phyloP scores from a whole-genome alignment of 2,888 invertebrate species.

The Eubasilissa splendida region DNA sequence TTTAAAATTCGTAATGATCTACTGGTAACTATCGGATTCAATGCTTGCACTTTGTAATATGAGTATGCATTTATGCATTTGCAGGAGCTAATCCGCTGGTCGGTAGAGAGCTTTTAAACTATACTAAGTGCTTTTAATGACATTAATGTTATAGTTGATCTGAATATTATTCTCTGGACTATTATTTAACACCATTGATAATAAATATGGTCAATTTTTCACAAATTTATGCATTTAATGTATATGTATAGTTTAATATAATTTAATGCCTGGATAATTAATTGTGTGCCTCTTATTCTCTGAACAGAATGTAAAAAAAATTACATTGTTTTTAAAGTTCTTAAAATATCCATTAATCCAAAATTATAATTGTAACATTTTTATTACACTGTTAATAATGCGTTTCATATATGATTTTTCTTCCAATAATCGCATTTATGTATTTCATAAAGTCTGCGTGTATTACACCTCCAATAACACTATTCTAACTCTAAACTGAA shows the following conservation, averaged over 20 bases:
- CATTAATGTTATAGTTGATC: neutral
- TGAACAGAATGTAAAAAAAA: slow-evolving; percentile 1
- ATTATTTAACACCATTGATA: slow-evolving; percentile 14
- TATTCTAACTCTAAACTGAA: too few species aligned
- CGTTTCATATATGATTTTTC: too few species aligned
- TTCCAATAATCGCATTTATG: neutral
- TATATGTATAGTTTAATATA: neutral
- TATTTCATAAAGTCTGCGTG: neutral
- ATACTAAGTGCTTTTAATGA: slow-evolving; percentile 22
- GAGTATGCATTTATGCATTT: neutral
- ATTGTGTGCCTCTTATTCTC: slow-evolving; percentile 5
- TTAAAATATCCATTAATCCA: neutral
- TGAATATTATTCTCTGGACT: neutral
- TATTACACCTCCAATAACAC: too few species aligned
- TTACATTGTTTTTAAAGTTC: neutral
- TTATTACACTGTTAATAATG: too few species aligned
- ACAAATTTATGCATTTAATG: too few species aligned
- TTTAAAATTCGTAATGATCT: slow-evolving; percentile 5
- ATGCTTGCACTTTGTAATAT: neutral
- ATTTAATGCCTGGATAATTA: slow-evolving; percentile 13
- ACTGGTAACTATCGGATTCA: slow-evolving; percentile 3
- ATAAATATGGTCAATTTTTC: neutral
- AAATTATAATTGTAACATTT: neutral
- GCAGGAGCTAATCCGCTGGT: slow-evolving; percentile 27
- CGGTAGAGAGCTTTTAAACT: slow-evolving; percentile 26